Conservation (phyloP, 2,113 vertebrate species). For the Lynx canadensis region DNA sequence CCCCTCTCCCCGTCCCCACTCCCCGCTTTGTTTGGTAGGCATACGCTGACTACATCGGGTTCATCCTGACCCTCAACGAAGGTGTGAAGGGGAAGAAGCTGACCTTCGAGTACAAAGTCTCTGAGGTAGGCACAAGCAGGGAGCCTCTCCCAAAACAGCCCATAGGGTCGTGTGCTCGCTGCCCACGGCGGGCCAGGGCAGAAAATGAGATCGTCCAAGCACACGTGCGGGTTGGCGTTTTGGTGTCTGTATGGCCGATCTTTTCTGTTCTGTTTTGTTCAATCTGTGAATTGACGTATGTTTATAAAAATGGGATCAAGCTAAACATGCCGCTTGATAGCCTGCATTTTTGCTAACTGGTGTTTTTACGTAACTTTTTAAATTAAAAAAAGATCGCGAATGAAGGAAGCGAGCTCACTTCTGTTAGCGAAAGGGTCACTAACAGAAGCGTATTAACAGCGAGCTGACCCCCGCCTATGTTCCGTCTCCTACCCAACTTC, state of each 20-base stretch:
- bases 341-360: neutral
- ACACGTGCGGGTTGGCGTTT: fast-evolving
- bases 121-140: constrained; percentile 89
- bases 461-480: fast-evolving
- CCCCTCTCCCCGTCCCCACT: fast-evolving
- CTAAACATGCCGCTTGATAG: neutral
- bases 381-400: neutral
- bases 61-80: constrained; percentile 95
- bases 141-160: neutral
- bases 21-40: constrained; percentile 85
- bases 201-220: neutral
- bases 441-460: fast-evolving
- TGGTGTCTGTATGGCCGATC: neutral
- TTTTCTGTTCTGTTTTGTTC: neutral
- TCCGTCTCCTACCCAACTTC: neutral
- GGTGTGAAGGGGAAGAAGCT: constrained; percentile 95
- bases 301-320: neutral
- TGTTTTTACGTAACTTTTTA: constrained; percentile 22
- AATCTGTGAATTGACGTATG: neutral
- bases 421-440: neutral
- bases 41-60: constrained; percentile 96
- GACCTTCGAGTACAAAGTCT: constrained; percentile 92
- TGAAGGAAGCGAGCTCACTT: neutral
- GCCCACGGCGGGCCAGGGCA: neutral
- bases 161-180: fast-evolving